phyloP scores from a whole-genome alignment of 2,797 vertebrate genomes.

The Syngnathus rostellatus region DNA sequence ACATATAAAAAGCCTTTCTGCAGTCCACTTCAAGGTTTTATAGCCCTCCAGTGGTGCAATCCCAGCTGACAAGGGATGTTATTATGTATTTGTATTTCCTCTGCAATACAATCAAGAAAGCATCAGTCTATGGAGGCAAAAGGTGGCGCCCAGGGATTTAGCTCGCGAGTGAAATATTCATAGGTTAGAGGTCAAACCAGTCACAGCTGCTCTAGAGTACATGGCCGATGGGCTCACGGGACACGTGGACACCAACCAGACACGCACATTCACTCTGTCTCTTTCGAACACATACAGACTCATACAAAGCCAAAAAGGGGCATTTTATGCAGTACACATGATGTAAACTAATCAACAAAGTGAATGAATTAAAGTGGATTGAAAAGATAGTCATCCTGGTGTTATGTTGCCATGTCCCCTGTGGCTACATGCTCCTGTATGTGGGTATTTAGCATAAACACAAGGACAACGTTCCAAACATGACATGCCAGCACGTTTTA shows the following conservation, averaged over 20 bases:
- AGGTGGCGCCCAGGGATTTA: conserved; percentile 21
- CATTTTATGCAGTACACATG: not conserved
- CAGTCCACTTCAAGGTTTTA: conserved; percentile 11
- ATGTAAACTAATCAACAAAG: not conserved
- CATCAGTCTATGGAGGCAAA: conserved; percentile 18
- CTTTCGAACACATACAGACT: conserved; percentile 6
- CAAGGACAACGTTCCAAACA: not conserved
- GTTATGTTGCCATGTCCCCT: not conserved
- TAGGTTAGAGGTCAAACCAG: conserved; percentile 49
- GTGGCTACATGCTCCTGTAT: not conserved
- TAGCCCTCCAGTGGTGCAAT: conserved; percentile 1
- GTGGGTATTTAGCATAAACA: not conserved
- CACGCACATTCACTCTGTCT: conserved; percentile 12
- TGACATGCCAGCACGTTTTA: not conserved
- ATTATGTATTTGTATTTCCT: conserved; percentile 9
- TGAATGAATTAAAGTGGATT: not conserved
- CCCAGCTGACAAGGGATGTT: not conserved
- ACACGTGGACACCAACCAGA: conserved; percentile 42
- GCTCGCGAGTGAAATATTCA: conserved; percentile 42
- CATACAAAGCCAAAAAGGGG: conserved; percentile 1
- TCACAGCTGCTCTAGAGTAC: conserved; percentile 55
- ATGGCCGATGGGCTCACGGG: conserved; percentile 29
- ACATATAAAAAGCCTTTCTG: conserved; percentile 9
- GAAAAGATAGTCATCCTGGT: not conserved
- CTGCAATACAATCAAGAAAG: conserved; percentile 16